A percentile compares a stretch with the other conserved stretches of the same genome.
Conservation (phyloP, 2,888 invertebrate genomes). For the Aradus depressus region DNA sequence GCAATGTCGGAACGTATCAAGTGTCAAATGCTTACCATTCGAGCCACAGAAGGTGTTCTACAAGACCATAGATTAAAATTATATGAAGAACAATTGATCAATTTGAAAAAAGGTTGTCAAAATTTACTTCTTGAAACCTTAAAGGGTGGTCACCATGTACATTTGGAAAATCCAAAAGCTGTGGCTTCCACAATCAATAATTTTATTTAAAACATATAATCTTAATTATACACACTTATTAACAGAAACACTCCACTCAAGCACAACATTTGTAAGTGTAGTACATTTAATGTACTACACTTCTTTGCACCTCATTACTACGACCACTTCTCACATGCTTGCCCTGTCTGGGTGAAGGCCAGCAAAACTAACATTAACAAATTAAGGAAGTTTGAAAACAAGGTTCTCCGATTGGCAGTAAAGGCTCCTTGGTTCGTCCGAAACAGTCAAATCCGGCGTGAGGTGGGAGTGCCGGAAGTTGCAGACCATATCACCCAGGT, state of each 20-base stretch:
- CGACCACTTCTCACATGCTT: too few species aligned
- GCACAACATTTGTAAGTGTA: too few species aligned
- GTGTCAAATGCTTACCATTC: slow-evolving; percentile 50
- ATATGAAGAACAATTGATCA: slow-evolving; percentile 42
- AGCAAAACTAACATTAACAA: too few species aligned
- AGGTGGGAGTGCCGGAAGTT: too few species aligned
- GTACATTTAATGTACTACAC: too few species aligned
- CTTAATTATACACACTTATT: neutral
- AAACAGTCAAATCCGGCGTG: too few species aligned
- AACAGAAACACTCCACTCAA: neutral
- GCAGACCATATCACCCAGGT: too few species aligned
- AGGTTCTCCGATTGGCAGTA: too few species aligned
- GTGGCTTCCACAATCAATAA: slow-evolving; percentile 33
- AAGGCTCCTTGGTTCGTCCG: too few species aligned
- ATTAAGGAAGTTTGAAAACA: too few species aligned
- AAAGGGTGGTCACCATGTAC: slow-evolving; percentile 62
- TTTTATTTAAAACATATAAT: neutral
- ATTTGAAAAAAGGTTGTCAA: slow-evolving; percentile 42
- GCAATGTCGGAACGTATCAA: slow-evolving; percentile 7
- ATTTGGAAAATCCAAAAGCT: slow-evolving; percentile 54
- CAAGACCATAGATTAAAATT: slow-evolving; percentile 41
- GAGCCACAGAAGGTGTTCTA: slow-evolving; percentile 38
- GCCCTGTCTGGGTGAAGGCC: too few species aligned
- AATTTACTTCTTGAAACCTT: slow-evolving; percentile 49
- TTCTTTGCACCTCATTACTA: too few species aligned